Evolutionary conservation across 2,113 vertebrate species (phyloP), one percentile per base, ranked within the genome.

Genomic region (Rhinichthys klamathensis): DNA sequence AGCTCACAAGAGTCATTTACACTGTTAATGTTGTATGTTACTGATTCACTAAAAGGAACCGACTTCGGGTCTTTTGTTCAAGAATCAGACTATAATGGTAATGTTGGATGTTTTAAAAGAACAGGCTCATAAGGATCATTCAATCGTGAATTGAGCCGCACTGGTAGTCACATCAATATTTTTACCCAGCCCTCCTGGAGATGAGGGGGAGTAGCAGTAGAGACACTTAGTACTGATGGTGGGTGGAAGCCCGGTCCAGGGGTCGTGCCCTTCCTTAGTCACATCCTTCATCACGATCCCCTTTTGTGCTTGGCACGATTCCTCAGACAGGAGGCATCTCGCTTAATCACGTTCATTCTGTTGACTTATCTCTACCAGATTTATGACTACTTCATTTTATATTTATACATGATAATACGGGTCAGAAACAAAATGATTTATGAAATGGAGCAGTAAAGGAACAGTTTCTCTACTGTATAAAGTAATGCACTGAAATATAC

Each of bases 291-390:
- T 49, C 73, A 83, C 61, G 85, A 2, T 70, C 27, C 38, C 30
- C 35, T n/a, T 77, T 63, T 49, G 44, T 83, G 73, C 75, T 74
- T 73, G 84, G 32, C 56, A 38, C 16, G 8, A 32, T n/a, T 79
- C 23, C 74, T 51, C 46, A 81, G 41, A 67, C 25, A 67, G 61
- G 41, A 44, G 18, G 61, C 41, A 70, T 67, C 35, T 56, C 44
- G 72, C 41, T 83, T 38, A 23, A 72, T 82, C 51, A 38, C 21
- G 16, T 30, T 83, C 61, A 41, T 46, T 78, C 60, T 58, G 30
- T 56, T 88, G 80, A 79, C 27, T 88, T 74, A 82, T 21, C 25
- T 16, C 73, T 80, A n/a, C 75, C 27, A 81, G 61, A n/a, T 46
- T 70, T 60, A 65, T 85, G 74, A 88, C 61, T 85, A 32, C 63